A percentile compares a stretch with the other conserved stretches of the same genome.
These are phyloP conservation scores for Nicator chloris DNA, from an alignment of 2,113 vertebrate genomes.

Conservation along the genomic window DNA sequence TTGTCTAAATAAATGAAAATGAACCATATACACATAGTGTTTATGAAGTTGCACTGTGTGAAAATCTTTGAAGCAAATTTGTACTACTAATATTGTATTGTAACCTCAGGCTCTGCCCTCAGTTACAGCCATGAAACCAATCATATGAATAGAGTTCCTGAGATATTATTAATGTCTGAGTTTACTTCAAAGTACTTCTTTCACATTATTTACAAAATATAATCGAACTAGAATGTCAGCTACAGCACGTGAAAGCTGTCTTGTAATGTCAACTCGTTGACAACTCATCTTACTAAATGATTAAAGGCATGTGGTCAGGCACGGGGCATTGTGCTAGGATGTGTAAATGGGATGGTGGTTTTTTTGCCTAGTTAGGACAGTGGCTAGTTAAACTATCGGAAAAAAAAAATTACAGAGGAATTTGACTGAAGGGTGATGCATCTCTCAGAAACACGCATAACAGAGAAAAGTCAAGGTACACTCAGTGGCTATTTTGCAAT, in stretches of 20 bases:
- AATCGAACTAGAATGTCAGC: neutral
- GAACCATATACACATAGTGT: neutral
- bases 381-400: neutral
- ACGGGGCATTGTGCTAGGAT: neutral
- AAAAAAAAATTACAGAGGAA: neutral
- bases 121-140: neutral
- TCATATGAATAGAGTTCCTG: neutral
- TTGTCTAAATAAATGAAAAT: neutral
- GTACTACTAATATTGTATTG: neutral
- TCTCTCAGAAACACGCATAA: neutral
- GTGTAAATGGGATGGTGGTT: neutral
- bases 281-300: neutral
- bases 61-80: neutral
- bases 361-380: neutral
- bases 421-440: neutral
- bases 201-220: neutral
- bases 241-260: neutral
- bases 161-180: neutral
- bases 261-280: too few species aligned
- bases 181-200: neutral
- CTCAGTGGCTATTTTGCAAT: neutral
- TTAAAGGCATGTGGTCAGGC: neutral
- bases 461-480: neutral
- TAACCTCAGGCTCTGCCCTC: neutral
- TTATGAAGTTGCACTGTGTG: neutral